These are phyloP conservation scores for Hymenopus coronatus DNA, from an alignment of 2,888 invertebrate genomes.

Conservation along the genomic window DNA sequence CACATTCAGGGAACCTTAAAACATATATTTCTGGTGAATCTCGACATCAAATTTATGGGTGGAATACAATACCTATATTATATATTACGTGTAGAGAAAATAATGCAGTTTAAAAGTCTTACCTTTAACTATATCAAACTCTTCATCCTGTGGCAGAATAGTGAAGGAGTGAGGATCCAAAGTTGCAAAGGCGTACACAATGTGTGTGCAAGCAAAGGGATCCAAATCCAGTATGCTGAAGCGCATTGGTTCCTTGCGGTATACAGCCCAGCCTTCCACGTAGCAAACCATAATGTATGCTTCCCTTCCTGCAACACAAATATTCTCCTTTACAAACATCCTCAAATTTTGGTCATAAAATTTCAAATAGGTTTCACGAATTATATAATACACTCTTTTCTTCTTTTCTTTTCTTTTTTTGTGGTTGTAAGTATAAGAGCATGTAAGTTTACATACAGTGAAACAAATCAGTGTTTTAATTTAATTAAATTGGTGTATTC, in stretches of 20 bases:
- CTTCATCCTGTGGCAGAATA: constrained; percentile 63
- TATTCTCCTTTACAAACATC: neutral
- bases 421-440: too few species aligned
- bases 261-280: constrained; percentile 64
- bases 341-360: too few species aligned
- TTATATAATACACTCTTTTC: neutral
- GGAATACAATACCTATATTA: too few species aligned
- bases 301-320: constrained; percentile 22
- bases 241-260: constrained; percentile 64
- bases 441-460: too few species aligned
- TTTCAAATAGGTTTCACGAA: neutral
- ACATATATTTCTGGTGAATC: too few species aligned
- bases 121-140: constrained; percentile 72
- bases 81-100: too few species aligned
- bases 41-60: too few species aligned
- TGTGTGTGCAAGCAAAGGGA: constrained; percentile 66
- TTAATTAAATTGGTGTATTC: too few species aligned
- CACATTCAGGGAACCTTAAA: too few species aligned
- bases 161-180: constrained; percentile 64
- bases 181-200: constrained; percentile 70
- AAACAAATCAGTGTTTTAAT: too few species aligned
- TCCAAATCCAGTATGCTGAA: constrained; percentile 63
- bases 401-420: too few species aligned
- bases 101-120: constrained; percentile 30
- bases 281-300: constrained; percentile 62